Evolutionary conservation across 2,797 vertebrate genomes (phyloP).

Genomic region (Sebastes hubbsi): DNA sequence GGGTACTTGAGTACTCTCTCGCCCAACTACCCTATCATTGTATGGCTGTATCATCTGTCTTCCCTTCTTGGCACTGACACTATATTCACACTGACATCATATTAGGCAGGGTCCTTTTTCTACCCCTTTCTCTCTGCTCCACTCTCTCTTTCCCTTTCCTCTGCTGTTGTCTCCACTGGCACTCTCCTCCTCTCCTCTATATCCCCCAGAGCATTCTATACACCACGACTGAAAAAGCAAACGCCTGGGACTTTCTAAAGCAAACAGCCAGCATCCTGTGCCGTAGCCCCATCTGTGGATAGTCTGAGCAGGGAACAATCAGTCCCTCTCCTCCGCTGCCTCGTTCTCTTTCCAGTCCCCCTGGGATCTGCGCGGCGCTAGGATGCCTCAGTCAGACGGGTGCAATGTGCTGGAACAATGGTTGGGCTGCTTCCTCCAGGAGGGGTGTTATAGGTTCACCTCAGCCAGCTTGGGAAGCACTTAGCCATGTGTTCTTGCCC

Average conservation of each 20-base stretch:
- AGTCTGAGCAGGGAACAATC: constrained; percentile 78
- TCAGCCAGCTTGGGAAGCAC: constrained; percentile 72
- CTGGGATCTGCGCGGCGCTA: constrained; percentile 64
- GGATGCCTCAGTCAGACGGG: constrained; percentile 76
- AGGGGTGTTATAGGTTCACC: constrained; percentile 72
- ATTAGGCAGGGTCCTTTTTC: constrained; percentile 69
- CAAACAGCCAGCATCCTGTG: constrained; percentile 78
- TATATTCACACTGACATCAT: constrained; percentile 78
- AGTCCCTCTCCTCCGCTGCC: constrained; percentile 72
- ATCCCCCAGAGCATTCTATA: constrained; percentile 71
- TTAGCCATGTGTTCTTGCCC: constrained; percentile 68
- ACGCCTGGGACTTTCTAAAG: constrained; percentile 79
- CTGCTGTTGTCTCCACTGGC: constrained; percentile 70
- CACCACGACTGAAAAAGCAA: constrained; percentile 71
- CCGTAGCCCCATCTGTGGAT: constrained; percentile 78
- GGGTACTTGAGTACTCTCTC: constrained; percentile 65
- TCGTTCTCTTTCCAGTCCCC: constrained; percentile 62
- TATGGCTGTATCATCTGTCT: constrained; percentile 76
- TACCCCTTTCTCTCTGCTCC: constrained; percentile 29
- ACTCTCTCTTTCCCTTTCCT: constrained; percentile 42
- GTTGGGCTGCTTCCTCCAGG: constrained; percentile 65
- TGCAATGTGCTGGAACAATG: constrained; percentile 81
- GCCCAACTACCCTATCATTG: constrained; percentile 75
- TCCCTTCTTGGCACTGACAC: constrained; percentile 75
- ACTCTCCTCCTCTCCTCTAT: constrained; percentile 50